Evolutionary conservation across 2,797 vertebrate genomes (phyloP), one percentile per base, ranked within the genome.

Genomic region (Clarias laeviceps): DNA sequence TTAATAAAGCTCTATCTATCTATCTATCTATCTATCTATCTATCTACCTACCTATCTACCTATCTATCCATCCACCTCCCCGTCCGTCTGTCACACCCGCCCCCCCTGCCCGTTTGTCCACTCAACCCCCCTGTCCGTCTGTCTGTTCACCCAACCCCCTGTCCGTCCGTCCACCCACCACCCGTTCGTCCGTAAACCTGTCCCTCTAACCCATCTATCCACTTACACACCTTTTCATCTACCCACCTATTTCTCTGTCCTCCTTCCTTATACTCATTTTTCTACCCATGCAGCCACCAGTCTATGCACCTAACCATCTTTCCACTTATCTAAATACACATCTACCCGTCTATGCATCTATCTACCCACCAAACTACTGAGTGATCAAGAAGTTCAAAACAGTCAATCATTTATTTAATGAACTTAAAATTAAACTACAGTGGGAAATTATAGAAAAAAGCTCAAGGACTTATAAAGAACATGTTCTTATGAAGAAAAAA

Each of bases 151-250:
- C 64, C 14, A 32, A 4, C n/a, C 2, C 3, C 12, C 12, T 1
- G 17, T 17, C 64, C 5, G 34, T 20, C 29, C 0, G 8, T 9
- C 29, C 1, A 68, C 5, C 66, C 1, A 2, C 32, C 7, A 2
- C 3, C 12, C 29, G 0, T 0, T 0, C 15, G 0, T 34, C 32
- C 32, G 32, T n/a, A n/a, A n/a, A n/a, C n/a, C n/a, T n/a, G n/a
- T n/a, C n/a, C n/a, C n/a, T 34, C 32, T 34, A 34, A 69, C 22
- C 29, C 14, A 69, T 2, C 14, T 11, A 64, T 12, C 9, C 7
- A 61, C 1, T 8, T 22, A 24, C 20, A 1, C 4, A 4, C 11
- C n/a, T 27, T 27, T 17, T 9, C 65, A 66, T 24, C n/a, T 2
- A 65, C n/a, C 7, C 40, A 40, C 40, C 40, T 40, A 40, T 40